Base-by-base conservation (phyloP, 53 echinoderm and acorn worm genomes). In the Stichopus horrens region DNA sequence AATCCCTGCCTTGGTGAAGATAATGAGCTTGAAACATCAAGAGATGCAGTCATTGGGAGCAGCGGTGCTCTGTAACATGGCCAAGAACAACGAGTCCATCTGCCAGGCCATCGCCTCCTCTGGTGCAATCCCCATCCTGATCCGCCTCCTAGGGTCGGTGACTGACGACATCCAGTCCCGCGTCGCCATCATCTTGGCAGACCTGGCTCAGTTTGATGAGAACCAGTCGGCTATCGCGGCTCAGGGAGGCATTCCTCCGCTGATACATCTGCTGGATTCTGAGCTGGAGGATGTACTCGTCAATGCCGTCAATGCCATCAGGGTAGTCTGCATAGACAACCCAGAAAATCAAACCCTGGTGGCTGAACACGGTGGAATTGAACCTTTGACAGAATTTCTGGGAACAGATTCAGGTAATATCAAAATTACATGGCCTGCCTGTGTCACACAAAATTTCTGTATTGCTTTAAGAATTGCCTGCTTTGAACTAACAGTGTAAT, bases 1-100 rank as follows among this genome's bases (percentile, higher is more conserved):
- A 66, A 92, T 99, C 5, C 99, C 96, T 83, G 95, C 99, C 52
- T 74, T 99, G 54, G 99, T 99, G 14, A 90, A 96, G n/a, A 92
- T 99, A 58, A 92, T 99, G 51, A 93, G 89, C 88, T 60, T 94
- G 60, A 88, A 90, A 16, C 89, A 89, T 10, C 75, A 83, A 4
- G 99, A 99, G 92, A 95, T 99, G 94, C 99, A 99, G 83, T 99
- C 99, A 6, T 83, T 99, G 22, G 94, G 92, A 5, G 99, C 95
- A 9, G 95, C 99, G 6, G 99, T 99, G 51, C 91, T 99, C 86
- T 99, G 99, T 86, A 99, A 98, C 90, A 92, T 99, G 77, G 93
- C 99, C 65, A 63, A 89, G 67, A 63, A 86, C 56, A 82, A 90
- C n/a, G 90, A 90, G 63, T 79, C 90, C 54, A 80, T 93, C 21